These are phyloP conservation scores for Drosophila elegans DNA, from an alignment of 1,140 invertebrate species.

Conservation along the genomic window DNA sequence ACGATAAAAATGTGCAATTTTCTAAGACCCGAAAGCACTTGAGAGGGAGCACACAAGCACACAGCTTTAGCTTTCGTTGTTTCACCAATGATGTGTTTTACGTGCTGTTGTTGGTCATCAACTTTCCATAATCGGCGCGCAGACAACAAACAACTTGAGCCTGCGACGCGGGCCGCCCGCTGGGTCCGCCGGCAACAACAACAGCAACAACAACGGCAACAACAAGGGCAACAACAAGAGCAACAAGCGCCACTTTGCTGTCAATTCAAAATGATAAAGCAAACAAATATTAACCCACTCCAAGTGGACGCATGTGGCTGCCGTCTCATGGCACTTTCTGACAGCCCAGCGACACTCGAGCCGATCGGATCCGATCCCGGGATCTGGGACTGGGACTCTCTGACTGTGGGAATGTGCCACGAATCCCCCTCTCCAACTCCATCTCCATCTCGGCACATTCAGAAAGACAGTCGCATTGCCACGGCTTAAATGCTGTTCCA, in stretches of 20 bases:
- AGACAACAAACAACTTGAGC: slow-evolving; percentile 80
- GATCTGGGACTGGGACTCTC: slow-evolving; percentile 29
- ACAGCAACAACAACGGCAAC: slow-evolving; percentile 23
- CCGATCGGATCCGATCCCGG: slow-evolving; percentile 53
- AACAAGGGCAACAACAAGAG: slow-evolving; percentile 59
- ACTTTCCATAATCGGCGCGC: slow-evolving; percentile 81
- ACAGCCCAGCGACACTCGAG: slow-evolving; percentile 80
- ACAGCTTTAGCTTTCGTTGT: not conserved
- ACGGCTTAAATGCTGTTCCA: slow-evolving; percentile 81
- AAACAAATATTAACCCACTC: slow-evolving; percentile 85
- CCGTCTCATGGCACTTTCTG: slow-evolving; percentile 82
- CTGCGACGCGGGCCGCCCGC: slow-evolving; percentile 54
- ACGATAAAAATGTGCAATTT: slow-evolving; percentile 65
- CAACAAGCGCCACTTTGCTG: slow-evolving; percentile 84
- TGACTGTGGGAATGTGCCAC: slow-evolving; percentile 77
- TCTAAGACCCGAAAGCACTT: slow-evolving; percentile 46
- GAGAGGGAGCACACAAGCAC: not conserved
- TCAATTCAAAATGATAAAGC: slow-evolving; percentile 85
- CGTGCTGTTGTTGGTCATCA: slow-evolving; percentile 56
- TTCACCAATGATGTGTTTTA: slow-evolving; percentile 12
- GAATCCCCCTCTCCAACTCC: not conserved
- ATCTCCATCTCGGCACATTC: slow-evolving; percentile 35
- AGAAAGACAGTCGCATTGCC: slow-evolving; percentile 36
- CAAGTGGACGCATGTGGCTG: slow-evolving; percentile 81
- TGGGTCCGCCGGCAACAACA: slow-evolving; percentile 44